Percentiles rank a stretch among this genome's conserved stretches.
These are phyloP conservation scores for Drosophila aldrichi DNA, from an alignment of 2,888 invertebrate genomes.

Conservation along the genomic window DNA sequence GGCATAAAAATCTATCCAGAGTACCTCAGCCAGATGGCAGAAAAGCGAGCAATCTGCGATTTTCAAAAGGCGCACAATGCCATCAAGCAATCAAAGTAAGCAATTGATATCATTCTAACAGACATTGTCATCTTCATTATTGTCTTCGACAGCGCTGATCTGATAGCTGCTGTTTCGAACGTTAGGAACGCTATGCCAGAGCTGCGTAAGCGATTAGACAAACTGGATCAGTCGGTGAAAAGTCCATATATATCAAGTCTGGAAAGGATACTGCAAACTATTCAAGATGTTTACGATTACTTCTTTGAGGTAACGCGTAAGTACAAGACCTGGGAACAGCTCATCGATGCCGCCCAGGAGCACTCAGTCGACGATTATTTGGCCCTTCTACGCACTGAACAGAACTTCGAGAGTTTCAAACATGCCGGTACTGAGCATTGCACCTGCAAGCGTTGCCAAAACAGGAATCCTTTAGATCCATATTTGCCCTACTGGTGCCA, in stretches of 20 bases:
- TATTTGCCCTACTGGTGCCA: constrained; percentile 69
- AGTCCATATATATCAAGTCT: constrained; percentile 68
- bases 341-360: constrained; percentile 69
- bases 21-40: constrained; percentile 67
- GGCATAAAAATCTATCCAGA: constrained; percentile 77
- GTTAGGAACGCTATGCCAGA: constrained; percentile 52
- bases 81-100: constrained; percentile 73
- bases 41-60: constrained; percentile 56
- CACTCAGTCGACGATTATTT: constrained; percentile 72
- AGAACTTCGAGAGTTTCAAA: constrained; percentile 58
- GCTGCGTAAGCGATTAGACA: constrained; percentile 46
- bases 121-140: neutral
- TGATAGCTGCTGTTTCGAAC: constrained; percentile 37
- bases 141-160: constrained; percentile 25
- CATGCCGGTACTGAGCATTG: constrained; percentile 56
- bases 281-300: constrained; percentile 66
- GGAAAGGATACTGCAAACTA: constrained; percentile 40
- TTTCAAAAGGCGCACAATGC: constrained; percentile 61
- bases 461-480: constrained; percentile 55
- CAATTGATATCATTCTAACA: neutral
- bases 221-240: constrained; percentile 60
- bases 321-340: constrained; percentile 70
- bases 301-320: constrained; percentile 63
- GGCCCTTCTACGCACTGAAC: constrained; percentile 44
- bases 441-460: constrained; percentile 70